Evolutionary conservation across 2,797 vertebrate genomes (phyloP).

Genomic region (Discoglossus pictus): DNA sequence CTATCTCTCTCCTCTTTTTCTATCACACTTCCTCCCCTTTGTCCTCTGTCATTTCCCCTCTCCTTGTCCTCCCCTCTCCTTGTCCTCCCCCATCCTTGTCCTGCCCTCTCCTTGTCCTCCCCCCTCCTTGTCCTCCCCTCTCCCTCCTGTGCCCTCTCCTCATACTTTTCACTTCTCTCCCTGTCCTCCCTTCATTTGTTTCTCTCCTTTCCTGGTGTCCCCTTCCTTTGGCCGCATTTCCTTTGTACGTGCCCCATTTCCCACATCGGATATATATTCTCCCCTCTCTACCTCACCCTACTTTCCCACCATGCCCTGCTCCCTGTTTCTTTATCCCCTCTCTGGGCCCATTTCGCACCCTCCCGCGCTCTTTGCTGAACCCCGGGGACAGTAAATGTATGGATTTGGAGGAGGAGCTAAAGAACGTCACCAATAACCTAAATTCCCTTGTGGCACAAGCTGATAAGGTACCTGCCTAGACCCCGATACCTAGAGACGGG

Average conservation of each 20-base stretch:
- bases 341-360: conserved; percentile 50
- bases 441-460: conserved; percentile 97
- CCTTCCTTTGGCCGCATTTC: fast-evolving
- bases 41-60: not conserved
- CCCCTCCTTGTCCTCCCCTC: conserved; percentile 34
- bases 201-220: not conserved
- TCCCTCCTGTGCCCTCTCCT: conserved; percentile 48
- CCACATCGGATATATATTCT: conserved; percentile 34
- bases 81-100: not conserved
- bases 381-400: conserved; percentile 90
- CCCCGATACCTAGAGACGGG: not conserved
- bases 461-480: conserved; percentile 80
- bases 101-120: not conserved
- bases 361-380: conserved; percentile 32
- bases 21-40: not conserved
- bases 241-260: conserved; percentile 40
- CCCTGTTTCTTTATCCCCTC: conserved; percentile 56
- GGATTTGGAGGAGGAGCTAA: conserved; percentile 98
- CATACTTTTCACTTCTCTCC: not conserved
- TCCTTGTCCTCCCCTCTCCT: not conserved
- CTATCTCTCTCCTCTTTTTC: conserved; percentile 31
- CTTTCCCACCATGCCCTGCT: conserved; percentile 70
- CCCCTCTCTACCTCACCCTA: conserved; percentile 56
- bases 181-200: conserved; percentile 31
- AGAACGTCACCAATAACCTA: conserved; percentile 99